phyloP scores from a whole-genome alignment of 2,797 vertebrate genomes.

The Chelonia mydas region DNA sequence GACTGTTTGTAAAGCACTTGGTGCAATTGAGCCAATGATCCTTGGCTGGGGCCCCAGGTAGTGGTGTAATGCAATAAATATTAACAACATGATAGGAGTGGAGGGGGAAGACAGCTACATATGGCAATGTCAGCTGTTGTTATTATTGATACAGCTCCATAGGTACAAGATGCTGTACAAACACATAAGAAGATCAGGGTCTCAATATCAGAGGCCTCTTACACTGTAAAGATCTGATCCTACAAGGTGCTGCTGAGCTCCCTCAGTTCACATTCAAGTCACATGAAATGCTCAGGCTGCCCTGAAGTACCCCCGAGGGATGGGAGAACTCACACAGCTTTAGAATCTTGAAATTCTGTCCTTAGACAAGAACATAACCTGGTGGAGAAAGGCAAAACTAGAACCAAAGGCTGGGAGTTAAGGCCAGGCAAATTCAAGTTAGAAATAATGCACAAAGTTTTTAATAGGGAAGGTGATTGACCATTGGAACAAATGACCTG shows the following conservation, averaged over 20 bases:
- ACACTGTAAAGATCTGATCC: not conserved
- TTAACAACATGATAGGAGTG: not conserved
- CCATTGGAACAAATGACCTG: not conserved
- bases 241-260: not conserved
- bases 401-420: not conserved
- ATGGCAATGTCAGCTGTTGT: not conserved
- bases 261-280: not conserved
- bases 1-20: not conserved
- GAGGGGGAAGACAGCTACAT: not conserved
- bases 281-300: not conserved
- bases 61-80: not conserved
- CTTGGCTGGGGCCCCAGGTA: not conserved
- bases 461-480: not conserved
- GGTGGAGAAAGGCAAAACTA: not conserved
- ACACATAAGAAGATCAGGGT: rapidly evolving
- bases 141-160: not conserved
- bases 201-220: not conserved
- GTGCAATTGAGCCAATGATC: not conserved
- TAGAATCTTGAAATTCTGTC: not conserved
- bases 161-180: not conserved
- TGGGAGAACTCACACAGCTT: not conserved
- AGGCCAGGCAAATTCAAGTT: not conserved
- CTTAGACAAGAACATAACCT: not conserved
- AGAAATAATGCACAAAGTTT: not conserved
- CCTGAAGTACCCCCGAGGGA: not conserved